Percentiles rank a stretch among this genome's conserved stretches.
Evolutionary conservation across 1,140 invertebrate genomes (phyloP).

Genomic region (Drosophila pseudoananassae): DNA sequence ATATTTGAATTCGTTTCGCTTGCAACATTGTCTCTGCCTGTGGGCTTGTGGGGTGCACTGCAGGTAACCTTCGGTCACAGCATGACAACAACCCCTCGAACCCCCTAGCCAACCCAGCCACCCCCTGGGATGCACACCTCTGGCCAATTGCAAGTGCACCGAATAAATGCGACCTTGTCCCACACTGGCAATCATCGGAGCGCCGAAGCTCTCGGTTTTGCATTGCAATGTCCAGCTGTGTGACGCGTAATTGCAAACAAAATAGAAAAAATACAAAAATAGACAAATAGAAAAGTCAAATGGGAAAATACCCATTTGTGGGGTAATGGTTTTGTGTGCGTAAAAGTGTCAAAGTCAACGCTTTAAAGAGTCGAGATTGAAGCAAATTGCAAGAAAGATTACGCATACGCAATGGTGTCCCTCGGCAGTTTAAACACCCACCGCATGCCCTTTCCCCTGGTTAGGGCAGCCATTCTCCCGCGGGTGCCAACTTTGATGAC

Average conservation of each 20-base stretch:
- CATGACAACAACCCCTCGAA: constrained; percentile 18
- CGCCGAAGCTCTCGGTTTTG: constrained; percentile 16
- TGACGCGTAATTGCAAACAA: constrained; percentile 67
- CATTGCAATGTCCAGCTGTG: constrained; percentile 68
- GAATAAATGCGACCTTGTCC: constrained; percentile 80
- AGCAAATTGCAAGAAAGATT: constrained; percentile 56
- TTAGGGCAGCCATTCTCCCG: constrained; percentile 37
- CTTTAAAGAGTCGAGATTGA: constrained; percentile 40
- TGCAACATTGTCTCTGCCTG: constrained; percentile 47
- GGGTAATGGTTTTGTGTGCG: background rate
- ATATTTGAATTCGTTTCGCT: constrained; percentile 79
- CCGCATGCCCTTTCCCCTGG: background rate
- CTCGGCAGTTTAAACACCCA: constrained; percentile 30
- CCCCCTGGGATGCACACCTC: constrained; percentile 18
- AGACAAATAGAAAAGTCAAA: constrained; percentile 10
- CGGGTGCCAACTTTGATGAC: constrained; percentile 59
- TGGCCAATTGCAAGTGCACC: constrained; percentile 72
- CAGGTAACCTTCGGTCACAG: constrained; percentile 72
- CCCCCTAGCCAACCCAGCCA: background rate
- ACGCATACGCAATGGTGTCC: constrained; percentile 66
- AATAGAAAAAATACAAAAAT: constrained; percentile 15
- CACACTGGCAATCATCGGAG: constrained; percentile 72
- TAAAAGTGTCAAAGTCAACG: constrained; percentile 56
- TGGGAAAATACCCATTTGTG: background rate
- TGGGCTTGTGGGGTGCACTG: constrained; percentile 32